These are phyloP conservation scores for Ploceus nigricollis DNA, from an alignment of 2,113 vertebrate genomes.

Conservation along the genomic window DNA sequence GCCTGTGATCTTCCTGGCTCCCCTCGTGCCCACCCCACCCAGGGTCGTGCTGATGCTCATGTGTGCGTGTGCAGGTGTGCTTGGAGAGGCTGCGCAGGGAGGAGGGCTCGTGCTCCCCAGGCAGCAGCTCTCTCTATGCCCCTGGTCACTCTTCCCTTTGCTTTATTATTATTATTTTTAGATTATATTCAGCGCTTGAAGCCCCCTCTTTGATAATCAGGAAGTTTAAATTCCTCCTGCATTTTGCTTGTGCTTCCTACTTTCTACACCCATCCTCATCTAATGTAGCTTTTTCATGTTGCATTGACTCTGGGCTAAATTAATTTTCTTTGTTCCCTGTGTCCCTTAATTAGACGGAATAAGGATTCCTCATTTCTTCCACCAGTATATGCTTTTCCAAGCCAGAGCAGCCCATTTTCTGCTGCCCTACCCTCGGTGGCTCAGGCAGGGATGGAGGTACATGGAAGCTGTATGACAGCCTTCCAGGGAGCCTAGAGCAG, in stretches of 20 bases:
- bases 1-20: constrained; percentile 46
- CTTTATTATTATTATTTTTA: constrained; percentile 31
- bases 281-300: neutral
- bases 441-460: neutral
- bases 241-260: neutral
- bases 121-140: neutral
- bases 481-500: neutral
- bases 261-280: neutral
- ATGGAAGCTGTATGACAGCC: neutral
- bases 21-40: neutral
- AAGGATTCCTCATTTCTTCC: neutral
- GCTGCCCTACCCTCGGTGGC: neutral
- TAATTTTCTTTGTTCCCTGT: neutral
- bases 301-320: neutral
- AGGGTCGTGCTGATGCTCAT: neutral
- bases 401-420: neutral
- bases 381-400: neutral
- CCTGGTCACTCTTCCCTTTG: neutral
- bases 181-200: neutral
- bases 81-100: neutral
- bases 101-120: neutral
- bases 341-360: neutral
- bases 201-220: neutral
- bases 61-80: constrained; percentile 16
- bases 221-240: constrained; percentile 32